Evolutionary conservation across 2,113 vertebrate species (phyloP), one percentile per base, ranked within the genome.

Genomic region (Delphinapterus leucas): DNA sequence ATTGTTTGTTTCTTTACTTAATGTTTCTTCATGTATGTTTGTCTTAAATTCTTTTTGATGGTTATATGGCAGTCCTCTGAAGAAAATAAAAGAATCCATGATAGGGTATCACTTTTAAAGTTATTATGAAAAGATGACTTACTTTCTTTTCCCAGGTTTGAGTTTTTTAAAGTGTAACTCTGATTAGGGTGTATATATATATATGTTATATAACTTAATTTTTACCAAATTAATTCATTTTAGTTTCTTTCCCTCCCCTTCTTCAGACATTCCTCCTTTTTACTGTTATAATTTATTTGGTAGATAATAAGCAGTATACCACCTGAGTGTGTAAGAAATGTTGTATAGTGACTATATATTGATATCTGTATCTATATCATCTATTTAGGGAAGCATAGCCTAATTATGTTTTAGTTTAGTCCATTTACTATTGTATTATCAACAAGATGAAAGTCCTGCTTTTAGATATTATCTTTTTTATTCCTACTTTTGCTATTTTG

Each of bases 351-450:
- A 31, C 6, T 91, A 5, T 71, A 13, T 87, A 25, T 21, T 8
- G 55, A 5, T 70, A 3, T 70, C 23, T 70, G 8, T 70, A 38
- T 36, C 63, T 86, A 7, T 91, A 26, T 65, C 20, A 6, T 93
- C 14, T 90, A 6, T 68, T 91, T 55, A 91, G 12, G 73, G 25
- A 92, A 68, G 6, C 20, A 11, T 90, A n/a, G 31, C 38, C 26
- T 95, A 88, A 80, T 86, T 85, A 58, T 83, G 47, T 73, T 88
- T 94, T 81, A 82, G 26, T 74, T 90, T 93, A 38, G 63, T 70
- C 13, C 31, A 23, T 49, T 85, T 93, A 89, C 7, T 80, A 33
- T 91, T 93, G 94, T 44, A n/a, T n/a, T 95, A 11, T 68, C 49
- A 96, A 36, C 23, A 63, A 73, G 83, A 76, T 67, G 26, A 63